phyloP scores from a whole-genome alignment of 1,140 invertebrate genomes.

The Vollenhovia emeryi region DNA sequence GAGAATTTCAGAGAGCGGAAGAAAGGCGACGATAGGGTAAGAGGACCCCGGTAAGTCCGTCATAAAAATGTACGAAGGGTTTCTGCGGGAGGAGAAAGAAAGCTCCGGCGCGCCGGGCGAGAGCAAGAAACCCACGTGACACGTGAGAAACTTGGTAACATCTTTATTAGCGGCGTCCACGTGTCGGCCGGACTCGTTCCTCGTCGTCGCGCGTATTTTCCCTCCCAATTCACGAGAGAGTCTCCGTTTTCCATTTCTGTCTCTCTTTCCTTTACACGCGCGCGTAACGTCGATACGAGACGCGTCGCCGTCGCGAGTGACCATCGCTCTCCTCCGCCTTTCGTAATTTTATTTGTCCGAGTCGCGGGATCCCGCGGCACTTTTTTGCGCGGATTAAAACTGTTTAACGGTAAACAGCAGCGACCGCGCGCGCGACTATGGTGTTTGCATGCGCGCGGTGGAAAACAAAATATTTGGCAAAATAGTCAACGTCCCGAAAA shows the following conservation, averaged over 20 bases:
- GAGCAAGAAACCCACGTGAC: constrained; percentile 43
- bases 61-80: constrained; percentile 49
- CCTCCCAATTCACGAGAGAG: not conserved
- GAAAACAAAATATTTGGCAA: constrained; percentile 43
- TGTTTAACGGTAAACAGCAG: constrained; percentile 44
- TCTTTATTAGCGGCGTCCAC: constrained; percentile 48
- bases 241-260: not conserved
- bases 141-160: constrained; percentile 67
- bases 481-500: constrained; percentile 34
- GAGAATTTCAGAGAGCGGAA: not conserved
- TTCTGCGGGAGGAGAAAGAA: constrained; percentile 20
- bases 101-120: not conserved
- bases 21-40: not conserved
- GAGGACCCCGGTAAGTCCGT: not conserved
- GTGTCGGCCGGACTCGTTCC: not conserved
- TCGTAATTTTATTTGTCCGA: constrained; percentile 22
- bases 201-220: not conserved
- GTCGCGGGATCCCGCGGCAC: not conserved
- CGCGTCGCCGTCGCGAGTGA: no score
- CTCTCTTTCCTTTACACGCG: not conserved
- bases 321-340: not conserved
- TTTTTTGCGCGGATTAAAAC: constrained; percentile 33
- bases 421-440: not conserved
- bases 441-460: not conserved
- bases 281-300: not conserved